Conservation (phyloP, 1,140 invertebrate species). For the Drosophila sechellia region DNA sequence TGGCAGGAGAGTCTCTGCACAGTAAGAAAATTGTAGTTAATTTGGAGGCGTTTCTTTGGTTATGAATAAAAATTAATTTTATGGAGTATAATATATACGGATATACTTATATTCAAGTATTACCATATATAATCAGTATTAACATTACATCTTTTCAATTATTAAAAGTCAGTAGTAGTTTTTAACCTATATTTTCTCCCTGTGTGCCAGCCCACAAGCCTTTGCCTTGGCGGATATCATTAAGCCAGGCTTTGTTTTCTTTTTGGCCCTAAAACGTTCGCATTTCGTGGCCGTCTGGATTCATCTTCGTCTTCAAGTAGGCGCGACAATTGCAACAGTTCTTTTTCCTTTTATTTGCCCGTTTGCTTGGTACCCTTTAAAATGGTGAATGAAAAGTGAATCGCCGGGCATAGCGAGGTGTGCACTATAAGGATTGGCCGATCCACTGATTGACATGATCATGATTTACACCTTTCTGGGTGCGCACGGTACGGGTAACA, state of each 20-base stretch:
- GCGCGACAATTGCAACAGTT: slow-evolving; percentile 82
- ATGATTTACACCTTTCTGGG: slow-evolving; percentile 84
- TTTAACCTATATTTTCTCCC: neutral
- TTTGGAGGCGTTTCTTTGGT: too few relatives aligned
- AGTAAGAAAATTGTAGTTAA: too few relatives aligned
- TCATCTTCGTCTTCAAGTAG: slow-evolving; percentile 69
- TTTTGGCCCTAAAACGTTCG: slow-evolving; percentile 43
- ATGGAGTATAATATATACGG: neutral
- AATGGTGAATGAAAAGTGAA: slow-evolving; percentile 47
- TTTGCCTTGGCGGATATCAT: slow-evolving; percentile 69
- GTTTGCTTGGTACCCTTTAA: slow-evolving; percentile 20
- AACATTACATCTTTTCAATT: too few relatives aligned
- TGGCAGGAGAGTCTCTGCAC: slow-evolving; percentile 25
- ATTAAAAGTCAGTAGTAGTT: too few relatives aligned
- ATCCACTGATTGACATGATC: slow-evolving; percentile 79
- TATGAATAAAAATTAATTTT: neutral
- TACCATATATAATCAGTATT: neutral
- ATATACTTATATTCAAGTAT: too few relatives aligned
- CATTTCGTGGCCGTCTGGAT: slow-evolving; percentile 32
- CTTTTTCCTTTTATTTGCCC: slow-evolving; percentile 44
- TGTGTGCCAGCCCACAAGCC: slow-evolving; percentile 61
- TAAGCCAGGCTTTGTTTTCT: slow-evolving; percentile 77
- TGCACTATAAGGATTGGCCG: slow-evolving; percentile 64
- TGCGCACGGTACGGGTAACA: slow-evolving; percentile 67
- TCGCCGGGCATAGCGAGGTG: slow-evolving; percentile 53